Evolutionary conservation across 2,113 vertebrate genomes (phyloP), one percentile per base, ranked within the genome.

Genomic region (Ceratotherium simum): DNA sequence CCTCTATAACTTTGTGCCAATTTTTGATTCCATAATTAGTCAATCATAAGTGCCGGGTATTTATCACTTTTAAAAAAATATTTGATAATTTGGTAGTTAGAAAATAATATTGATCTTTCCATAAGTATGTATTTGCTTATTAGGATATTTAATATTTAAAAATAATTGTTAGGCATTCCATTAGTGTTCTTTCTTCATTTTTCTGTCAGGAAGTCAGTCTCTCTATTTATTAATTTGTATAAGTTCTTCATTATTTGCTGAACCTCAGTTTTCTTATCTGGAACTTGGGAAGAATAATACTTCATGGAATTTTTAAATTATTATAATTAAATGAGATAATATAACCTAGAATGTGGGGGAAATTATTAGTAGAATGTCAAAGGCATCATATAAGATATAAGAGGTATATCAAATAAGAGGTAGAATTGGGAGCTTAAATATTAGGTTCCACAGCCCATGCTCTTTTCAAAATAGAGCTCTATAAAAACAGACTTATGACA

Each of bases 291-390:
- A 83, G 3, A 75, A 69, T 88, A 54, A 29, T 48, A 60, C 6
- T 65, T 91, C 46, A 46, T 67, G 16, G 3, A 16, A 13, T 73
- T 70, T 85, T 85, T n/a, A 14, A 14, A 80, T 56, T 73, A 1
- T 73, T 8, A 58, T 94, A 65, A 48, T 72, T 90, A 95, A 91
- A 76, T 92, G 25, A 85, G 27, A 33, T 70, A 67, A 79, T 81
- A 51, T 58, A 92, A 70, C 0, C 11, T 69, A 90, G 3, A 65
- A 21, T 82, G 12, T 70, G 23, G 3, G 69, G 29, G 92, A 81
- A 88, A 72, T 70, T 69, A 67, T 54, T 60, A 51, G 8, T 25
- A 62, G 6, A 23, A 58, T 70, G 2, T 51, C 48, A 87, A 93
- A 54, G 5, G 20, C 54, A 82, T 62, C 21, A 62, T 33, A 84